phyloP scores from a whole-genome alignment of 1,140 invertebrate species.

The Leucophenga varia region DNA sequence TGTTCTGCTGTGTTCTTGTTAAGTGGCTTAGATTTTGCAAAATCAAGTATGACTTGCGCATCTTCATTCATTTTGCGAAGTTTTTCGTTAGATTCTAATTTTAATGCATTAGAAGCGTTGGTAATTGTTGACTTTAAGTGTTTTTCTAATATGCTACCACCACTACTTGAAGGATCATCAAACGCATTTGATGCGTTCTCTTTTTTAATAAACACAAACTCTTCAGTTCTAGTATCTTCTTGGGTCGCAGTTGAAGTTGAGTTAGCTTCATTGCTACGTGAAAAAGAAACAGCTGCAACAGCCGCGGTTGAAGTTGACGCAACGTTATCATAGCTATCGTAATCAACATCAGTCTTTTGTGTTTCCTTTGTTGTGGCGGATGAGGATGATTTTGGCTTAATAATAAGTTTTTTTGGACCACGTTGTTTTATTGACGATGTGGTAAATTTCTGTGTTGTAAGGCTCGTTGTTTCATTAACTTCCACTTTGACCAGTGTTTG shows the following conservation, averaged over 20 bases:
- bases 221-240: slow-evolving; percentile 5
- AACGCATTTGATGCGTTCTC: slow-evolving; percentile 15
- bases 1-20: too few species aligned
- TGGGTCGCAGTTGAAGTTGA: neutral
- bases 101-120: neutral
- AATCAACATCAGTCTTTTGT: slow-evolving; percentile 39
- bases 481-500: slow-evolving; percentile 36
- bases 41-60: slow-evolving; percentile 43
- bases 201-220: slow-evolving; percentile 38
- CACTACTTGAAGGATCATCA: neutral
- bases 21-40: slow-evolving; percentile 45
- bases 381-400: slow-evolving; percentile 43
- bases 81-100: neutral
- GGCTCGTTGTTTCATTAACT: slow-evolving; percentile 24
- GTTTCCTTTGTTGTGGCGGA: slow-evolving; percentile 19
- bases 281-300: too few species aligned
- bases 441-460: slow-evolving; percentile 28
- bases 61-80: slow-evolving; percentile 38
- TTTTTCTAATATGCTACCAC: slow-evolving; percentile 42
- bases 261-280: too few species aligned
- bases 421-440: slow-evolving; percentile 28
- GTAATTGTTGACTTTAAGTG: slow-evolving; percentile 31
- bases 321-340: slow-evolving; percentile 34
- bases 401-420: slow-evolving; percentile 52
- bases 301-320: neutral